These are phyloP conservation scores for Stichopus chloronotus DNA, from an alignment of 35 echinoderm and acorn worm genomes.

Conservation along the genomic window DNA sequence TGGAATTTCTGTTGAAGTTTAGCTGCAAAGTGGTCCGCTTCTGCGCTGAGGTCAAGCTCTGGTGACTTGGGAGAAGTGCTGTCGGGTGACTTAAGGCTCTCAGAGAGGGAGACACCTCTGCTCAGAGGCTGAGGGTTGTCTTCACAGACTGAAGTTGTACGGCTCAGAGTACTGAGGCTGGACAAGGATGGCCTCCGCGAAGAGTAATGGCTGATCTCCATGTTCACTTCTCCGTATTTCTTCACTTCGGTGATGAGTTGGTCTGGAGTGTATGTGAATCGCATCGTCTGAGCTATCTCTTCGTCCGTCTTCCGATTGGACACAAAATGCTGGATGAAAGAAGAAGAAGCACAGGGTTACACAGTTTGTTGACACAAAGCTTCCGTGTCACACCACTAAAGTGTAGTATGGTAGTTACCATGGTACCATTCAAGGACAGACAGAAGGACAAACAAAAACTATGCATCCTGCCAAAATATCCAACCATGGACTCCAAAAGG, in stretches of 20 bases:
- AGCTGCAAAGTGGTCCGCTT: constrained; percentile 41
- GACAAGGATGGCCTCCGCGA: constrained; percentile 21
- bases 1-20: constrained; percentile 38
- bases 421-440: no score
- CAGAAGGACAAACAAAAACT: no score
- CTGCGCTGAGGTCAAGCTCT: constrained; percentile 29
- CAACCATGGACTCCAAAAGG: no score
- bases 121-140: constrained; percentile 10
- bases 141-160: constrained; percentile 40
- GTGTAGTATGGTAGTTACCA: no score
- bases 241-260: constrained; percentile 41
- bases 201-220: constrained; percentile 14
- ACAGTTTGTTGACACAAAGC: no score
- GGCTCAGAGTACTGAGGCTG: constrained; percentile 34
- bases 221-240: constrained; percentile 19
- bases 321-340: constrained; percentile 34
- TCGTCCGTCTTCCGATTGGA: constrained; percentile 40
- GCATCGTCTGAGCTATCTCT: constrained; percentile 55
- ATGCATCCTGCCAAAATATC: no score
- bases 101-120: constrained; percentile 24
- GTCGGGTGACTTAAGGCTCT: constrained; percentile 44
- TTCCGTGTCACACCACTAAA: no score
- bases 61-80: constrained; percentile 37
- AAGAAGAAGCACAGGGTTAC: no score
- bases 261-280: constrained; percentile 47